Base-by-base conservation (phyloP, 2,113 vertebrate species). In the Aptenodytes forsteri region DNA sequence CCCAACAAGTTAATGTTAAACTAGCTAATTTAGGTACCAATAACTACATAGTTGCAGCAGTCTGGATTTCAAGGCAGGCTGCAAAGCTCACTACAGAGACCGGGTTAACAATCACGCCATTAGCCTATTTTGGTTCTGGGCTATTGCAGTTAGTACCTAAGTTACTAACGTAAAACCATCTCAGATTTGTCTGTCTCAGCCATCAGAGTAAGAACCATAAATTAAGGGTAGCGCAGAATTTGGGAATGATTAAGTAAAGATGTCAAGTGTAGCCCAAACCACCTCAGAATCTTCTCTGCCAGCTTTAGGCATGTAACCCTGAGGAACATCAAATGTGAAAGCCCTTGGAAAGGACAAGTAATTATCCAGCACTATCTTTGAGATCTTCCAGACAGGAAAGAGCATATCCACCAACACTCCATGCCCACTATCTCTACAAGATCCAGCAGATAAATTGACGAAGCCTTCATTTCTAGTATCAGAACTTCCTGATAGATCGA, bases 301-400 rank as follows among this genome's bases (percentile, higher is more conserved):
- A 65, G 70, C 36, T 70, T 80, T 10, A 44, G 66, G 42, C 23
- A 9, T 2, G 4, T 23, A 89, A 27, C 47, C 67, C 69, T 87
- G 73, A 82, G 58, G 70, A 66, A 94, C 59, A 79, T 23, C 50
- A 87, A 66, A 66, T 7, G 26, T 26, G n/a, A 42, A 83, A 91
- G 66, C 26, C 49, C n/a, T 91, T 89, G 70, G 89, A 84, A 72
- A 66, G 80, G 62, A 47, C 25, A 66, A 66, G 62, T 44, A 88
- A 89, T 87, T 87, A 91, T 25, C 50, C 77, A 89, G 30, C 15
- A 4, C 54, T 95, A 62, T 69, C 91, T 72, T 8, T 49, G 61
- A 80, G 32, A 94, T 92, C 91, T 83, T 82, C 54, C 90, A 95
- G 85, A 86, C 82, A 89, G 95, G 91, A 95, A 91, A n/a, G 65